Evolutionary conservation across 37 sponge, comb jelly and placozoan species (phyloP), one percentile per base, ranked within the genome.

Genomic region (Chondrilla cf. caribensis): DNA sequence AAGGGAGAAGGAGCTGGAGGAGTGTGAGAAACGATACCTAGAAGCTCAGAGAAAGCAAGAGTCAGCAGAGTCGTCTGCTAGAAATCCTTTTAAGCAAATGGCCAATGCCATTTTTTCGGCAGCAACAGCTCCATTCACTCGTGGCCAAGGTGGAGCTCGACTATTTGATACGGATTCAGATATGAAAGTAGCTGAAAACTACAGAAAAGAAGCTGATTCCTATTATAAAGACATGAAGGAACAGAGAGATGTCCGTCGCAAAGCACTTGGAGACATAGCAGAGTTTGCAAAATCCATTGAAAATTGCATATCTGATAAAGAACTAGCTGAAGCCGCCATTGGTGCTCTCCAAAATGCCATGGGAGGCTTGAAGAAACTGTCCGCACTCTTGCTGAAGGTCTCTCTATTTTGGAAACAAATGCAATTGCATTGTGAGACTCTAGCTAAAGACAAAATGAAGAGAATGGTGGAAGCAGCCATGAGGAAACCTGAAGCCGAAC

Each of bases 341-440:
- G 44, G 81, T 24, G 81, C 87, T 19, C 75, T 90, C 0, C 87
- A 90, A 22, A 51, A 87, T 26, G 87, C 91, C 8, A 77, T 77
- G 42, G 67, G 81, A n/a, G 84, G 58, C 40, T 78, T 90, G 44
- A 71, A 86, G 51, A 19, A 77, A 26, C 91, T 90, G 7, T 68
- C 91, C 43, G 71, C 84, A 19, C 66, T 90, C 0, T 87, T 90
- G 91, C 71, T 84, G 79, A 70, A 80, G 55, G 87, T 78, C 18
- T 87, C 91, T 15, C 37, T 77, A 4, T 90, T 90, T 36, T 90
- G 91, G 91, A 64, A 75, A n/a, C 80, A 79, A 42, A 75, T 90
- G 84, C 81, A 87, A 41, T 37, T 58, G 9, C 87, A 90, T 38
- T 90, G 91, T 40, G 41, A 84, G 35, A 3, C 31, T 17, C 54